Conservation (phyloP, 2,797 vertebrate genomes). For the Lycodopsis pacificus region DNA sequence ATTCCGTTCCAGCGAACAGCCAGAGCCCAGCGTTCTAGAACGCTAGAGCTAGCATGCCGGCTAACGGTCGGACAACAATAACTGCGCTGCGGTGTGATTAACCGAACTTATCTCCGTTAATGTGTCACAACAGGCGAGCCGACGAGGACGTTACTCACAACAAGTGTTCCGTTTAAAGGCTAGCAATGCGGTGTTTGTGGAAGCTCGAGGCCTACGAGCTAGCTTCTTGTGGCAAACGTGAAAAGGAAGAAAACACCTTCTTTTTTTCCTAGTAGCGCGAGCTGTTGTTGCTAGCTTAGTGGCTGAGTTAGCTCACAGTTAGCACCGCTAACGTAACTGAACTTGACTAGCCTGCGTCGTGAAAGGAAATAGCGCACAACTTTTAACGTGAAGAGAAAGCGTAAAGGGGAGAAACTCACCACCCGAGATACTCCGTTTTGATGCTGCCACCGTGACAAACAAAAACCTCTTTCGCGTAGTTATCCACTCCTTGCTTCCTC, state of each 20-base stretch:
- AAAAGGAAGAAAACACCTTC: conserved; percentile 71
- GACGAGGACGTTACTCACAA: not conserved
- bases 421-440: conserved; percentile 57
- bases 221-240: conserved; percentile 49
- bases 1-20: conserved; percentile 49
- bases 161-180: fast-evolving
- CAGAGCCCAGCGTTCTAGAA: conserved; percentile 68
- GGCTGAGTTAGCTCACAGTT: conserved; percentile 55
- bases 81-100: conserved; percentile 54
- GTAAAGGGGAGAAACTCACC: conserved; percentile 57
- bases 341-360: conserved; percentile 69
- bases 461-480: conserved; percentile 26
- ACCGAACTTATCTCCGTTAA: conserved; percentile 44
- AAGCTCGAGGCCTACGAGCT: conserved; percentile 34
- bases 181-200: not conserved
- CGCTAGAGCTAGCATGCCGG: conserved; percentile 68
- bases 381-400: conserved; percentile 24
- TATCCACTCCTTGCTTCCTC: conserved; percentile 65
- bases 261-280: conserved; percentile 57
- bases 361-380: conserved; percentile 47
- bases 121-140: not conserved
- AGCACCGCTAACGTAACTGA: conserved; percentile 56
- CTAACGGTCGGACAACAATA: conserved; percentile 75
- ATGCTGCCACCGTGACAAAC: conserved; percentile 41
- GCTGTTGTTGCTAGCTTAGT: conserved; percentile 71